Evolutionary conservation across 2,888 invertebrate species (phyloP).

Genomic region (Aspidapion aeneum): DNA sequence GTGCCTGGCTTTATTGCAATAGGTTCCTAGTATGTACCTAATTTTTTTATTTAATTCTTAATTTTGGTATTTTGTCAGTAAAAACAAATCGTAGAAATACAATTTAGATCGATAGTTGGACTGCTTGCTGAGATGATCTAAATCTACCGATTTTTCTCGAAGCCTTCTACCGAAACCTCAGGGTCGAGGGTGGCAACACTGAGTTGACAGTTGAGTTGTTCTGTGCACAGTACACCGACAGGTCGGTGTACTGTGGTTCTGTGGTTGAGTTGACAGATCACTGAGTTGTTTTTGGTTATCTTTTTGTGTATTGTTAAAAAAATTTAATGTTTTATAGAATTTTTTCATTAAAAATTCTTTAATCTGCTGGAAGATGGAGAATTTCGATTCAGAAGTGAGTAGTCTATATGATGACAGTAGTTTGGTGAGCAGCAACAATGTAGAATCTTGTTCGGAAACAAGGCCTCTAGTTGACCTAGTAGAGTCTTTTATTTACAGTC

Average conservation of each 20-base stretch:
- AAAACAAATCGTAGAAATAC: no score
- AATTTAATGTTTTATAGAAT: not conserved
- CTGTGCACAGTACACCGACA: not conserved
- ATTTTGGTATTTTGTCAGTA: no score
- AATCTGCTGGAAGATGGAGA: conserved; percentile 33
- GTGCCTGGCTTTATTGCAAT: no score
- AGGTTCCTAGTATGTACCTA: no score
- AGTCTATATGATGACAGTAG: conserved; percentile 39
- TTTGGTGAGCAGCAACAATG: conserved; percentile 27
- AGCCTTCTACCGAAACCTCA: no score
- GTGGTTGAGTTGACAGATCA: not conserved
- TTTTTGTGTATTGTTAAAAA: not conserved
- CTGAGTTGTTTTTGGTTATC: not conserved
- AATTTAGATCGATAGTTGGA: no score
- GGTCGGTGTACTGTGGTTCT: not conserved
- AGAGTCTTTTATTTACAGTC: conserved; percentile 15
- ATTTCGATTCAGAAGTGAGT: conserved; percentile 35
- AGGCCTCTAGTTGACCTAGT: conserved; percentile 23
- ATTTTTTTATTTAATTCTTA: no score
- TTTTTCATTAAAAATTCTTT: not conserved
- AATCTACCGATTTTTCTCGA: no score
- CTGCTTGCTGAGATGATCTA: no score
- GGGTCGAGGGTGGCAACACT: no score
- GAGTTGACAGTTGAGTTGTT: no score
- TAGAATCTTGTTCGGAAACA: conserved; percentile 27